These are phyloP conservation scores for Drosophila funebris DNA, from an alignment of 1,140 invertebrate genomes.

Conservation along the genomic window DNA sequence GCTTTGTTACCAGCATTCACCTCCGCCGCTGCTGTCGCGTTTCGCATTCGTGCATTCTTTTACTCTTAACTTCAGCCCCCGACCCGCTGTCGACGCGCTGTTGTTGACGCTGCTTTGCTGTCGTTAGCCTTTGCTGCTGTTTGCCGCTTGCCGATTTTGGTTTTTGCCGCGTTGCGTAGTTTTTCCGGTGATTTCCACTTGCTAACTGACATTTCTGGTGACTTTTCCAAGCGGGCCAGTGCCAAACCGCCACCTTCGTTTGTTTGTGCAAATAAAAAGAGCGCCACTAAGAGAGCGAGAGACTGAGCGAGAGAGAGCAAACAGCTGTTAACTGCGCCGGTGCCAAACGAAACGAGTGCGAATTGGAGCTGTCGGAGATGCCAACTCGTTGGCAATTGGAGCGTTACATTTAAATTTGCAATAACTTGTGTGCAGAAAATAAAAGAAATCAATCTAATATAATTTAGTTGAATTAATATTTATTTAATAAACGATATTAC, in stretches of 20 bases:
- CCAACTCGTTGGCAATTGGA: slow-evolving; percentile 18
- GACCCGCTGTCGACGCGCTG: slow-evolving; percentile 25
- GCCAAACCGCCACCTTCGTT: slow-evolving; percentile 48
- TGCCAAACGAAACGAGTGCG: slow-evolving; percentile 30
- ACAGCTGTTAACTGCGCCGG: slow-evolving; percentile 48
- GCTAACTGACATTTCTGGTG: slow-evolving; percentile 69
- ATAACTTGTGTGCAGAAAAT: not conserved
- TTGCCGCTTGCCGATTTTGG: slow-evolving; percentile 36
- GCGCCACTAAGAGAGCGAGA: slow-evolving; percentile 19
- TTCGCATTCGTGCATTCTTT: slow-evolving; percentile 52
- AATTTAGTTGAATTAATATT: not conserved
- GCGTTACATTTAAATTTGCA: slow-evolving; percentile 37
- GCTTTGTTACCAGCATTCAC: slow-evolving; percentile 73
- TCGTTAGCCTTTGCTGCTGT: slow-evolving; percentile 42
- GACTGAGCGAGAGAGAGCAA: not conserved
- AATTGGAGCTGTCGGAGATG: slow-evolving; percentile 28
- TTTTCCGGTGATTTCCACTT: slow-evolving; percentile 81
- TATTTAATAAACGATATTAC: not conserved
- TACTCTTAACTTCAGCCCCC: slow-evolving; percentile 18
- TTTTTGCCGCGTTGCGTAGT: slow-evolving; percentile 69
- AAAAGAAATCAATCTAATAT: not conserved
- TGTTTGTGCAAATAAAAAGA: slow-evolving; percentile 43
- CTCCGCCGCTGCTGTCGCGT: slow-evolving; percentile 25
- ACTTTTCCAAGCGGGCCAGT: slow-evolving; percentile 69
- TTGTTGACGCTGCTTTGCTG: slow-evolving; percentile 39